phyloP scores from a whole-genome alignment of 1,140 invertebrate genomes.

The Gryllus bimaculatus region DNA sequence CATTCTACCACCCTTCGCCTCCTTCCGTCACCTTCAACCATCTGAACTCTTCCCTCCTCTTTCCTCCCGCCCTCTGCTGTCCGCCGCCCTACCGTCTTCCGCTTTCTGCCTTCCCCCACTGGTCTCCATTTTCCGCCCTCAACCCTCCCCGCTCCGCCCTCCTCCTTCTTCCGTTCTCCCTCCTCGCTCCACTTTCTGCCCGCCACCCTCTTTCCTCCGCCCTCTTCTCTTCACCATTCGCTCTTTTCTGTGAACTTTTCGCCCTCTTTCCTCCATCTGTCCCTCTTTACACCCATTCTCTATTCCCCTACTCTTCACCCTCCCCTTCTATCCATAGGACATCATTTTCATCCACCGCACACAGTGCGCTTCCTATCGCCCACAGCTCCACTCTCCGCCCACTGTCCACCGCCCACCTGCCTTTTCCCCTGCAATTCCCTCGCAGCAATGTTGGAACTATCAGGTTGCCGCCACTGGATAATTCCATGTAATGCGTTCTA shows the following conservation, averaged over 20 bases:
- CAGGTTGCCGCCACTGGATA: too few species aligned
- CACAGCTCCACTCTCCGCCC: too few species aligned
- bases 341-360: too few species aligned
- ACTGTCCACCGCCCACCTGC: too few species aligned
- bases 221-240: background rate
- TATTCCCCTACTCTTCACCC: too few species aligned
- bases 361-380: too few species aligned
- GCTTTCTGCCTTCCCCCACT: too few species aligned
- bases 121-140: background rate
- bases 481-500: too few species aligned
- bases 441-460: too few species aligned
- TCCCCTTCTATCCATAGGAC: too few species aligned
- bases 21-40: background rate
- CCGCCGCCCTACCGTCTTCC: background rate
- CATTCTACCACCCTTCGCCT: background rate
- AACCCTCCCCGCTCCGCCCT: background rate
- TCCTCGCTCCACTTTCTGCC: background rate
- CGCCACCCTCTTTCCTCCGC: background rate
- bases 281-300: background rate
- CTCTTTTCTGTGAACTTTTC: background rate
- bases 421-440: too few species aligned
- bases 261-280: background rate
- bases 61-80: too few species aligned
- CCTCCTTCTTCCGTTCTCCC: background rate
- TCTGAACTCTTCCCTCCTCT: background rate